Percentiles rank a stretch among this genome's conserved stretches.
Evolutionary conservation across 1,140 invertebrate species (phyloP).

Genomic region (Heliconius congener): DNA sequence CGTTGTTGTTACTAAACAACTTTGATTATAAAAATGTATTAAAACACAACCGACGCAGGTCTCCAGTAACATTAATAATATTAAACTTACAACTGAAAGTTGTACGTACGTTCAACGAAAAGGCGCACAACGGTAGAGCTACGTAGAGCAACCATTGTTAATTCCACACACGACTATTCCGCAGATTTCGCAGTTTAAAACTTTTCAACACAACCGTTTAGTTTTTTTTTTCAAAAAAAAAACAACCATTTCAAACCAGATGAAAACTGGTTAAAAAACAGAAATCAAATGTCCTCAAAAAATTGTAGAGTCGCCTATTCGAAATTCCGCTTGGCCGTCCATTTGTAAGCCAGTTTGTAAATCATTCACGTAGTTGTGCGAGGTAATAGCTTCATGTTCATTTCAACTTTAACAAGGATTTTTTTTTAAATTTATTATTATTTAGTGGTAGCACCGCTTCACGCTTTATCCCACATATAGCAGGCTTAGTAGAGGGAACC

Average conservation of each 20-base stretch:
- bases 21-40: background rate
- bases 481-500: too few species aligned
- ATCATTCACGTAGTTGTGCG: conserved; percentile 37
- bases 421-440: too few species aligned
- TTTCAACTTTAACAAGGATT: too few species aligned
- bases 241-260: conserved; percentile 17
- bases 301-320: conserved; percentile 13
- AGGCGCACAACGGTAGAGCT: background rate
- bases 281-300: conserved; percentile 38
- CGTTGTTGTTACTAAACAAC: background rate
- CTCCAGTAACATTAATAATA: background rate
- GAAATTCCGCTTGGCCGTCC: conserved; percentile 32
- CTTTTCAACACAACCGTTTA: conserved; percentile 29
- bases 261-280: conserved; percentile 31
- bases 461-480: too few species aligned
- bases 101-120: background rate
- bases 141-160: conserved; percentile 23
- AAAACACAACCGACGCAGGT: background rate
- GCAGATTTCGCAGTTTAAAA: conserved; percentile 39
- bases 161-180: conserved; percentile 32
- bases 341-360: conserved; percentile 43
- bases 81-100: background rate
- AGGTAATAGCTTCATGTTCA: background rate
- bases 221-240: conserved; percentile 19
- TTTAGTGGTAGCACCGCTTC: too few species aligned